Conservation (phyloP, 2,113 vertebrate species). For the Phyllopteryx taeniolatus region DNA sequence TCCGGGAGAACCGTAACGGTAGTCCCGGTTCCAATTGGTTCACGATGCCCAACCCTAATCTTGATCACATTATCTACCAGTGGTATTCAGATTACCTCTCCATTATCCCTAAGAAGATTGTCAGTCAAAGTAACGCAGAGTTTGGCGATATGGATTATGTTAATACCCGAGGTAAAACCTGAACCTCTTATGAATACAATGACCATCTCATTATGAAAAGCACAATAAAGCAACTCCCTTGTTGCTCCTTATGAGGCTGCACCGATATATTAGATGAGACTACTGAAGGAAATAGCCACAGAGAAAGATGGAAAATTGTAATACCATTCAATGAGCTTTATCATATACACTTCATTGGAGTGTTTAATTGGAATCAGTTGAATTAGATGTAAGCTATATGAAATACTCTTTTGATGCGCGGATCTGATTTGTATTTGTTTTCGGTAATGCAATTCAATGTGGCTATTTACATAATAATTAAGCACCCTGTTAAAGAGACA, state of each 20-base stretch:
- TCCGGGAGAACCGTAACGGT: too few relatives aligned
- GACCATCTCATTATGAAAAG: background rate
- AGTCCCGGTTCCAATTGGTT: too few relatives aligned
- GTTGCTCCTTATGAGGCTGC: background rate
- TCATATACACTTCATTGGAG: background rate
- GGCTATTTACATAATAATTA: too few relatives aligned
- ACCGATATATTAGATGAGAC: background rate
- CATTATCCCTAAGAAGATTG: background rate
- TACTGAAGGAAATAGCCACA: background rate
- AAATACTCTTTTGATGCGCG: too few relatives aligned
- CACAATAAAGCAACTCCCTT: background rate
- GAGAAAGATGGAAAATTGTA: background rate
- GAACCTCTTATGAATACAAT: conserved; percentile 6
- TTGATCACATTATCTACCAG: conserved; percentile 6
- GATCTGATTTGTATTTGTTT: too few relatives aligned
- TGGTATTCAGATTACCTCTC: background rate
- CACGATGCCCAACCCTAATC: too few relatives aligned
- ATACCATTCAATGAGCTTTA: background rate
- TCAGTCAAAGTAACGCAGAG: background rate
- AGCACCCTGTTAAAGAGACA: too few relatives aligned
- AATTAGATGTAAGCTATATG: too few relatives aligned
- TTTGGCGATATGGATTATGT: conserved; percentile 1
- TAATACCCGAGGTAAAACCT: conserved; percentile 42
- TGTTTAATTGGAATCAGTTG: background rate
- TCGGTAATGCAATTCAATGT: too few relatives aligned